Conservation (phyloP, 2,113 vertebrate species). For the Nothocercus julius region DNA sequence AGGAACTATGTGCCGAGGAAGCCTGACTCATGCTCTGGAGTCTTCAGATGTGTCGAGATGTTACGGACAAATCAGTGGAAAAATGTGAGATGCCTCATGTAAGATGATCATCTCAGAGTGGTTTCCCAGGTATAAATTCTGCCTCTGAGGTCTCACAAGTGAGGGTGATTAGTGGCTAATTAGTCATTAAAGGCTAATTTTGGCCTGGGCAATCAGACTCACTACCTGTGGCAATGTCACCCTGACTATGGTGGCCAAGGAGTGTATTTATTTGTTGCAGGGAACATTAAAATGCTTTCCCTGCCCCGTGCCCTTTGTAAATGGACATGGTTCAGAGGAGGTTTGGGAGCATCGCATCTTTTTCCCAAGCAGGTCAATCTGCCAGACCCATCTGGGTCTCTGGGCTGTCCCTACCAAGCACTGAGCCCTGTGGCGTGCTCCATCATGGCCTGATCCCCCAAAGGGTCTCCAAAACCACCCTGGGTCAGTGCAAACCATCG, state of each 20-base stretch:
- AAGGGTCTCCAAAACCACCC: neutral
- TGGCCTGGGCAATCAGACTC: neutral
- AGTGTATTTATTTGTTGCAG: neutral
- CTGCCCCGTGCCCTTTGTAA: too few relatives aligned
- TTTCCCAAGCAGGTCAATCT: neutral
- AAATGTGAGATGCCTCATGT: accelerated
- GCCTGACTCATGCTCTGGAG: accelerated
- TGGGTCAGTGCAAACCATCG: too few relatives aligned
- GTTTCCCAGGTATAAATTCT: neutral
- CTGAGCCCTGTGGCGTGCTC: neutral
- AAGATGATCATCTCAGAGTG: too few relatives aligned
- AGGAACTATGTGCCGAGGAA: neutral
- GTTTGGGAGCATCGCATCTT: too few relatives aligned
- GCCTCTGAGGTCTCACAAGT: accelerated
- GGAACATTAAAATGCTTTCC: accelerated
- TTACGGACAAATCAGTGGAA: too few relatives aligned
- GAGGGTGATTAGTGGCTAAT: neutral
- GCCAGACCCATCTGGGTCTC: neutral
- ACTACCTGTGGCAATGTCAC: accelerated
- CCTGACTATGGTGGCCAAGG: accelerated
- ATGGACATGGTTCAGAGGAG: neutral
- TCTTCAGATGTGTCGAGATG: accelerated
- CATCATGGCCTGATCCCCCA: neutral
- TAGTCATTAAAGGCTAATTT: neutral
- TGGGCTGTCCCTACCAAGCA: neutral